A percentile compares a stretch with the other conserved stretches of the same genome.
Evolutionary conservation across 2,797 vertebrate species (phyloP).

Genomic region (Xiphorhynchus erythropygius): DNA sequence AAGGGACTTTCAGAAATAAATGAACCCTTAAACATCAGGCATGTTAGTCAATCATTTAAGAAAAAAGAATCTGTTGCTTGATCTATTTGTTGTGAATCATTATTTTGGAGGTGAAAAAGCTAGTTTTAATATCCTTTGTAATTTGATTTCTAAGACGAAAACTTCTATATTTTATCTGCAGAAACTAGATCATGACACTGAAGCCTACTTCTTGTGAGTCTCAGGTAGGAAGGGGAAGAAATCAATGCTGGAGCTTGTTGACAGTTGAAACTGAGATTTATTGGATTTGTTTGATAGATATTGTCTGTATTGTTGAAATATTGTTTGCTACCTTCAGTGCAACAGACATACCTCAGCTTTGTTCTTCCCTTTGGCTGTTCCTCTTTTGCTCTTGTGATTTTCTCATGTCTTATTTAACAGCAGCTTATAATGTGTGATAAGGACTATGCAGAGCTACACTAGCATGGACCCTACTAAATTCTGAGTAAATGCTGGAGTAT

Average conservation of each 20-base stretch:
- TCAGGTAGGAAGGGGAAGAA: not conserved
- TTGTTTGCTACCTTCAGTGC: not conserved
- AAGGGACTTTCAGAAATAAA: not conserved
- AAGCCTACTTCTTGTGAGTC: fast-evolving
- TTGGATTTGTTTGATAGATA: not conserved
- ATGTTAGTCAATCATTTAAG: not conserved
- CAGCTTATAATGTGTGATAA: not conserved
- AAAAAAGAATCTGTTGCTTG: not conserved
- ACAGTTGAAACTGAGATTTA: not conserved
- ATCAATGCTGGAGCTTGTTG: not conserved
- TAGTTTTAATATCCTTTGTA: not conserved
- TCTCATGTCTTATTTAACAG: not conserved
- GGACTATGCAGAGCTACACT: not conserved
- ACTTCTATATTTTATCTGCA: not conserved
- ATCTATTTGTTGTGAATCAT: not conserved
- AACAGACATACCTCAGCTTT: not conserved
- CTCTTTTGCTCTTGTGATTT: not conserved
- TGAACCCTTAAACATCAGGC: not conserved
- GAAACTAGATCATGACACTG: not conserved
- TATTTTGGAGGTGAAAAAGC: not conserved
- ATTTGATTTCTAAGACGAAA: not conserved
- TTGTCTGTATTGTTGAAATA: not conserved
- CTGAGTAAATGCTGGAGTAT: not conserved
- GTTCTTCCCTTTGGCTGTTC: not conserved
- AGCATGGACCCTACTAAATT: not conserved